Base-by-base conservation (phyloP, 1,140 invertebrate genomes). In the Hermetia illucens region DNA sequence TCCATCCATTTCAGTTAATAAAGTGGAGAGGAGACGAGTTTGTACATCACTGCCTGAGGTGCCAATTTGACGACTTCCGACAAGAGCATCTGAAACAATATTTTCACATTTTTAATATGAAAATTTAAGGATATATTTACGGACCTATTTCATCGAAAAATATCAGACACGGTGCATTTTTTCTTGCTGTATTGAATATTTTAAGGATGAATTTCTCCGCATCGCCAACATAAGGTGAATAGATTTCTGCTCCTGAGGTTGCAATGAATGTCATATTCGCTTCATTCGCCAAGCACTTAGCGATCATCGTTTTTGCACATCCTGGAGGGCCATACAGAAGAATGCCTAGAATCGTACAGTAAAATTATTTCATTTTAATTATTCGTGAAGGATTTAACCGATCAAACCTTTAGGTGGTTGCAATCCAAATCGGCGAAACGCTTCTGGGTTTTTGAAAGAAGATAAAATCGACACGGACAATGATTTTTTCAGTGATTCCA, bases 111-210 rank as follows among this genome's bases (percentile, higher is more conserved):
- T n/a, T n/a, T n/a, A n/a, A n/a, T n/a, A n/a, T n/a, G n/a, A n/a
- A n/a, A n/a, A n/a, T n/a, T 22, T 20, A 21, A 24, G 10, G 12
- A 24, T 39, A 34, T 17, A 42, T 35, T 42, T 52, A n/a, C n/a
- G n/a, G n/a, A 70, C 70, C 72, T 43, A 84, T 77, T 67, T 84
- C 81, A 65, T 84, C 80, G 43, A 84, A 72, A 52, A 84, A 84
- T 32, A 84, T 59, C 22, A 84, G 68, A 32, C 75, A 66, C 0
- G 81, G 81, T 3, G 77, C 65, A 45, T 71, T 71, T 46, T 70
- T 58, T 39, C 76, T 55, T 0, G 80, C 80, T 44, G 72, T 68
- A 34, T 72, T 58, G 48, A 84, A 84, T 2, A 84, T 63, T 44
- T 75, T 58, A 1, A 62, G 45, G 10, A 79, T 63, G 29, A 67